These are phyloP conservation scores for Rhinoraja longicauda DNA, from an alignment of 2,797 vertebrate species.

Conservation along the genomic window DNA sequence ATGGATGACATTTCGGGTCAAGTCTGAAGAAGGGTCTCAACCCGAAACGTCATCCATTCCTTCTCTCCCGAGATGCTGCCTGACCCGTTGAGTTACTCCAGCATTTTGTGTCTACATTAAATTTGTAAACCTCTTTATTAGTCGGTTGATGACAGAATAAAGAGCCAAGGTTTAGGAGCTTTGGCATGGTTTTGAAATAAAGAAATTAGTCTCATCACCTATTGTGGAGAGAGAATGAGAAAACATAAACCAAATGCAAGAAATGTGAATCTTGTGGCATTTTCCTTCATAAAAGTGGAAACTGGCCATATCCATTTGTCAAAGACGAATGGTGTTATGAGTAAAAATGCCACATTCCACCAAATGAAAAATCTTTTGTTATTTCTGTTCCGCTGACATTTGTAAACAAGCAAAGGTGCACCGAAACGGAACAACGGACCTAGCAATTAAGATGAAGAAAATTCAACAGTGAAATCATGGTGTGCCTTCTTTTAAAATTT, in stretches of 20 bases:
- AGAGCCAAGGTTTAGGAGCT: not conserved
- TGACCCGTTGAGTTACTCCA: too few species aligned
- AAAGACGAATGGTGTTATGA: not conserved
- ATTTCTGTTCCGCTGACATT: not conserved
- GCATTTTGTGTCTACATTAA: too few species aligned
- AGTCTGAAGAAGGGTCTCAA: too few species aligned
- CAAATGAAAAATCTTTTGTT: not conserved
- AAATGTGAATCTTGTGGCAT: not conserved
- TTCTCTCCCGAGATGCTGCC: too few species aligned
- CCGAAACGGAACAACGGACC: not conserved
- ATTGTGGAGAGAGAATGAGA: not conserved
- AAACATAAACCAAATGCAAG: not conserved
- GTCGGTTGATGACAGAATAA: too few species aligned
- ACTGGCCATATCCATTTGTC: not conserved
- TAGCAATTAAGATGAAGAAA: slow-evolving; percentile 4
- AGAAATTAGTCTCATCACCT: not conserved
- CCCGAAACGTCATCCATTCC: too few species aligned
- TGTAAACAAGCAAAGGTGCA: not conserved
- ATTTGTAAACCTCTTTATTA: not conserved
- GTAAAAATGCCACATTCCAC: not conserved
- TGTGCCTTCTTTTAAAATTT: not conserved
- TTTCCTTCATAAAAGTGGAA: not conserved
- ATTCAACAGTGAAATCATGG: not conserved
- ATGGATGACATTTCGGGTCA: too few species aligned
- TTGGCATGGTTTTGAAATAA: not conserved